Conservation (phyloP, 2,113 vertebrate genomes). For the Malaclemys terrapin region DNA sequence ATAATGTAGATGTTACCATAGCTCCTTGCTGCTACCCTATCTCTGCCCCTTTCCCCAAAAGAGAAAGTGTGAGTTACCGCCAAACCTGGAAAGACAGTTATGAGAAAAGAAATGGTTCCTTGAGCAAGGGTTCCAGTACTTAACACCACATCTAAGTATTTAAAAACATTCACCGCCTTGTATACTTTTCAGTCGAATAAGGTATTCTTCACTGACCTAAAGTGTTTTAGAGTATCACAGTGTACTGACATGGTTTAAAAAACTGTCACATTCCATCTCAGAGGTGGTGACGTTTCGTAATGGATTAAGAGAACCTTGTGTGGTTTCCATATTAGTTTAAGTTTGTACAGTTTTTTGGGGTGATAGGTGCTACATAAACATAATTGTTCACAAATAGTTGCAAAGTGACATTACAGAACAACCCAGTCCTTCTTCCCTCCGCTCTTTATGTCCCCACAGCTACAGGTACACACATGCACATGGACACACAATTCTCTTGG, state of each 20-base stretch:
- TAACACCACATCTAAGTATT: neutral
- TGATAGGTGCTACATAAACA: neutral
- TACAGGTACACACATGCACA: neutral
- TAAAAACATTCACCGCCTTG: neutral
- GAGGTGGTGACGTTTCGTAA: neutral
- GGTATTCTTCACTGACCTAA: neutral
- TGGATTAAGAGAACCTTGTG: neutral
- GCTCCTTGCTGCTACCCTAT: neutral
- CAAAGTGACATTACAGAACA: neutral
- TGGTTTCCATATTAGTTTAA: neutral
- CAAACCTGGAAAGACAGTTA: neutral
- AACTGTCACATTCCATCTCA: neutral
- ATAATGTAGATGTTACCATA: neutral
- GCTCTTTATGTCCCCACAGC: neutral
- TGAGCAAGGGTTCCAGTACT: neutral
- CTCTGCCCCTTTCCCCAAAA: neutral
- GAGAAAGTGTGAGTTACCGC: neutral
- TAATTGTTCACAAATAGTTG: neutral
- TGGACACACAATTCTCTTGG: neutral
- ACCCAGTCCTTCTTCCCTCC: neutral
- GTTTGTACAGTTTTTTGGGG: neutral
- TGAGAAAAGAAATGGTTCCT: neutral
- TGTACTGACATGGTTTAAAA: neutral
- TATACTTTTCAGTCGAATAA: neutral
- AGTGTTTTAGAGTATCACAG: fast-evolving